Conservation (phyloP, 2,888 invertebrate species). For the Gandaritis pyraliata region DNA sequence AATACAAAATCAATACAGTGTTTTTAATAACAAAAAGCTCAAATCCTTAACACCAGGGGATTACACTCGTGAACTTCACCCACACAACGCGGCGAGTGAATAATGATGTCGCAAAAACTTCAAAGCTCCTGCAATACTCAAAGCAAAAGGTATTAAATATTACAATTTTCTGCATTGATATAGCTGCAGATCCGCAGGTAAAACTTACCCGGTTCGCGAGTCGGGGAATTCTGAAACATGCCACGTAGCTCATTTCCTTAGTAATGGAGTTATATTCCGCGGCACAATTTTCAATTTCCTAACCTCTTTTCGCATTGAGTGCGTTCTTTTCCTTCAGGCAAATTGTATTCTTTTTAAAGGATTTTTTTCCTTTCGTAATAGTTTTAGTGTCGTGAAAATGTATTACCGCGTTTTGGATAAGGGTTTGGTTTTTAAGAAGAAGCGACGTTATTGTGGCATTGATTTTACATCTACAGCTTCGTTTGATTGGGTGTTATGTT, state of each 20-base stretch:
- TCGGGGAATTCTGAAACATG: slow-evolving; percentile 70
- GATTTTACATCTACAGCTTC: too few relatives aligned
- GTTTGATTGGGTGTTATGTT: too few relatives aligned
- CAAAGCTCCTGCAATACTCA: not conserved
- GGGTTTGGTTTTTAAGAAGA: not conserved
- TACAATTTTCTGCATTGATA: slow-evolving; percentile 32
- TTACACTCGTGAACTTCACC: too few relatives aligned
- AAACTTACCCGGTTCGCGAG: slow-evolving; percentile 46
- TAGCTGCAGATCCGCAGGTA: slow-evolving; percentile 39
- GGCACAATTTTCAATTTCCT: slow-evolving; percentile 82
- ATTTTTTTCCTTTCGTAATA: slow-evolving; percentile 46
- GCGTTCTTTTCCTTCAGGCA: slow-evolving; percentile 52
- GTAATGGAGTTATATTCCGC: slow-evolving; percentile 81
- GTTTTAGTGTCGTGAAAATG: slow-evolving; percentile 32
- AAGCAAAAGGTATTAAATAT: slow-evolving; percentile 13
- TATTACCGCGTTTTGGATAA: not conserved
- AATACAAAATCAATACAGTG: too few relatives aligned
- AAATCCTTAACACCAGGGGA: too few relatives aligned
- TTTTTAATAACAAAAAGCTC: too few relatives aligned
- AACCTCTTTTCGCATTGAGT: slow-evolving; percentile 70
- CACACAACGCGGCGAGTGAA: not conserved
- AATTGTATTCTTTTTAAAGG: slow-evolving; percentile 55
- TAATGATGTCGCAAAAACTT: too few relatives aligned
- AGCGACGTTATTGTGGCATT: not conserved
- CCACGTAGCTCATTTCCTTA: slow-evolving; percentile 81